phyloP scores from a whole-genome alignment of 1,140 invertebrate genomes.

The Ephestia elutella region DNA sequence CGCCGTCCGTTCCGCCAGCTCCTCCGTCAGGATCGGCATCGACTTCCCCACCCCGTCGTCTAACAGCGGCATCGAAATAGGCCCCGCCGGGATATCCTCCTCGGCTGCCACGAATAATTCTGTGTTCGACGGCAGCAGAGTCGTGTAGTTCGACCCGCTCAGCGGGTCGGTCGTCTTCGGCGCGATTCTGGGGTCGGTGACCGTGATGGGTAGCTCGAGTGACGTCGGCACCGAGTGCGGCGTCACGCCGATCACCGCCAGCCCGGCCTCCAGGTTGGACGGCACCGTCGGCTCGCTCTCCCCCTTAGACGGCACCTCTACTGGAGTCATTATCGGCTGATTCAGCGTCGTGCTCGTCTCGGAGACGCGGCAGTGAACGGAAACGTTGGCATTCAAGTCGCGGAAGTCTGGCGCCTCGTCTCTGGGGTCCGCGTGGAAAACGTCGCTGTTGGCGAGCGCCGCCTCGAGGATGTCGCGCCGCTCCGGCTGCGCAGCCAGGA shows the following conservation, averaged over 20 bases:
- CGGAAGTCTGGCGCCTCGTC: constrained; percentile 72
- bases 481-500: constrained; percentile 44
- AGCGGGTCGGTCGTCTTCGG: constrained; percentile 59
- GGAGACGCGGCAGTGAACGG: constrained; percentile 75
- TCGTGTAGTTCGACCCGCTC: constrained; percentile 40
- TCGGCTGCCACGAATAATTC: constrained; percentile 44
- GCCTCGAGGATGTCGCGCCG: constrained; percentile 84
- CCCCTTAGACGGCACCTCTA: constrained; percentile 80
- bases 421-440: constrained; percentile 78
- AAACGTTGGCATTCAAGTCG: constrained; percentile 70
- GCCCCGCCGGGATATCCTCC: constrained; percentile 32
- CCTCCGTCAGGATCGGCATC: constrained; percentile 64
- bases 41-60: constrained; percentile 61
- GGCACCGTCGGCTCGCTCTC: constrained; percentile 60
- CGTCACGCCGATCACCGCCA: constrained; percentile 75
- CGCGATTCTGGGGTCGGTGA: constrained; percentile 80
- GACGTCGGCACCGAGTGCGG: constrained; percentile 76
- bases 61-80: constrained; percentile 60
- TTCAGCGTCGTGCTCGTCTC: constrained; percentile 84
- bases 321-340: constrained; percentile 86
- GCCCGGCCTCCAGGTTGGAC: constrained; percentile 72
- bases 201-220: constrained; percentile 80
- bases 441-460: constrained; percentile 83
- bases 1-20: constrained; percentile 39
- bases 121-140: constrained; percentile 44